Conservation (phyloP, 2,113 vertebrate species). For the Nymphicus hollandicus region DNA sequence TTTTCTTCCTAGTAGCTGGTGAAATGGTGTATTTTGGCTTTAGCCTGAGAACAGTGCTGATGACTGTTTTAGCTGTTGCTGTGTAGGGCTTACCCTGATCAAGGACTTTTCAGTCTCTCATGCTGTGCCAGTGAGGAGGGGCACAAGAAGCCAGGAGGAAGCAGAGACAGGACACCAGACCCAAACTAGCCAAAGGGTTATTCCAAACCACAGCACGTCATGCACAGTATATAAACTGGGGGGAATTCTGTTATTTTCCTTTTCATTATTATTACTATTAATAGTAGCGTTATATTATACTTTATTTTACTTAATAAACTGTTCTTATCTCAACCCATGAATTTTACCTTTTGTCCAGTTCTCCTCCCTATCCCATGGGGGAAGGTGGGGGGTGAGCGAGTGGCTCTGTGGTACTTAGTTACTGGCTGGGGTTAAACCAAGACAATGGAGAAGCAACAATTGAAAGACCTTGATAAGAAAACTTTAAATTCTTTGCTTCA, state of each 20-base stretch:
- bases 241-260: neutral
- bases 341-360: neutral
- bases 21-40: neutral
- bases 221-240: neutral
- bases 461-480: neutral
- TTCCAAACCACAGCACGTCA: neutral
- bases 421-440: neutral
- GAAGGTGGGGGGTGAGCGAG: neutral
- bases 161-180: neutral
- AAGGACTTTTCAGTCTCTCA: neutral
- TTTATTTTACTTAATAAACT: neutral
- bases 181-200: neutral
- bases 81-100: neutral
- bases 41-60: neutral
- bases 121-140: neutral
- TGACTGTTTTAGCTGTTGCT: neutral
- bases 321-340: neutral
- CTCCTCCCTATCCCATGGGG: neutral
- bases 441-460: neutral
- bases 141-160: neutral
- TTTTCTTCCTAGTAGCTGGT: neutral
- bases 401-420: neutral
- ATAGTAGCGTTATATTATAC: neutral
- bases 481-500: neutral
- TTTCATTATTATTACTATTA: neutral